Evolutionary conservation across 2,113 vertebrate genomes (phyloP).

Genomic region (Pygathrix nemaeus): DNA sequence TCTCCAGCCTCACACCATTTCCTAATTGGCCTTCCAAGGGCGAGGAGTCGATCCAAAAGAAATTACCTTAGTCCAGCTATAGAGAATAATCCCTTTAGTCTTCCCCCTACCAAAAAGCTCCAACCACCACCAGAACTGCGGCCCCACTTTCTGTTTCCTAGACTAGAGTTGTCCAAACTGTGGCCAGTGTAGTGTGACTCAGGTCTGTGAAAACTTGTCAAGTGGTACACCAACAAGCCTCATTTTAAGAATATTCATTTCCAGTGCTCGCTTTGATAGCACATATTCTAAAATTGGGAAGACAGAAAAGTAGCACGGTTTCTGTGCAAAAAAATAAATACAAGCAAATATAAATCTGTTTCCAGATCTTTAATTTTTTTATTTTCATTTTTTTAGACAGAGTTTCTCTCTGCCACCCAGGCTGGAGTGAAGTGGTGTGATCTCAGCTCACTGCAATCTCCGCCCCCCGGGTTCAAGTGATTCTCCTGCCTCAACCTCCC

Average conservation of each 20-base stretch:
- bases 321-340: too few relatives aligned
- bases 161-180: not conserved
- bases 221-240: not conserved
- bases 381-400: too few relatives aligned
- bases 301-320: too few relatives aligned
- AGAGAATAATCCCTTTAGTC: not conserved
- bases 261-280: not conserved
- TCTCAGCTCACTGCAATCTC: too few relatives aligned
- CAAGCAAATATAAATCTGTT: too few relatives aligned
- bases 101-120: not conserved
- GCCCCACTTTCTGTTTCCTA: not conserved
- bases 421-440: too few relatives aligned
- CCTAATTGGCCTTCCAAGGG: not conserved
- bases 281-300: too few relatives aligned
- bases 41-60: not conserved
- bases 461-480: too few relatives aligned
- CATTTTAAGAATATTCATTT: not conserved
- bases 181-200: not conserved
- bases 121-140: not conserved
- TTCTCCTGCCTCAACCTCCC: too few relatives aligned
- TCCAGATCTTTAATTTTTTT: too few relatives aligned
- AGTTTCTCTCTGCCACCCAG: too few relatives aligned
- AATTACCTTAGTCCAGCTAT: not conserved
- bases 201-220: not conserved
- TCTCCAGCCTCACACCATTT: not conserved